Evolutionary conservation across 2,113 vertebrate genomes (phyloP), one percentile per base, ranked within the genome.

Genomic region (Crotalus tigris): DNA sequence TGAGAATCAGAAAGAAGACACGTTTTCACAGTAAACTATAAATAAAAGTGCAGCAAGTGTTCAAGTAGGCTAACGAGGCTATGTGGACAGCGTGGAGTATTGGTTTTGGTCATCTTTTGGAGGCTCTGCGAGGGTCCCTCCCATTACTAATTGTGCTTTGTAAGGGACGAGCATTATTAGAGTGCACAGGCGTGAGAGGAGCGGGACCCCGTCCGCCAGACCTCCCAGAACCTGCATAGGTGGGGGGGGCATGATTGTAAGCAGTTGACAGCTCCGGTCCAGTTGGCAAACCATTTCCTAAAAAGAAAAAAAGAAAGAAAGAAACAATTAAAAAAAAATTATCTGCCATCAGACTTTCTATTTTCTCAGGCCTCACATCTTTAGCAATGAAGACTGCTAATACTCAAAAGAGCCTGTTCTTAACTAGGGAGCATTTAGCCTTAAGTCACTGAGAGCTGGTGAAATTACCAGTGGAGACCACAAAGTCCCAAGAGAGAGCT

Each of bases 41-140:
- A 98, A 98, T 97, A 98, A 98, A 99, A 99, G 99, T 99, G 99
- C 99, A 98, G 39, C 96, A 97, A 99, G 99, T 99, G 98, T 99
- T 99, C 99, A 99, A 99, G 99, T 99, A 98, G 97, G 98, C 95
- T 96, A 98, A 46, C 61, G 58, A 33, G 98, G 97, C 98, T 97
- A 94, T 98, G 96, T 96, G 96, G 97, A 96, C 91, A 94, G 96
- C 94, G 96, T 90, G 94, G 93, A 91, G 93, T 95, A 94, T 10
- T 96, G 96, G 96, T 96, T 95, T 95, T 93, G 96, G 97, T 98
- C 97, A 98, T 98, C 98, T 98, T 93, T 98, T 98, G 92, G 96
- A 97, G 94, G 98, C 98, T 97, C 99, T 98, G 94, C 99, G 98
- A 92, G 99, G 99, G 95, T 99, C 99, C 97, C 99, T 98, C 98